A percentile compares a stretch with the other conserved stretches of the same genome.
These are phyloP conservation scores for Hippocampus comes DNA, from an alignment of 2,113 vertebrate genomes.

Conservation along the genomic window DNA sequence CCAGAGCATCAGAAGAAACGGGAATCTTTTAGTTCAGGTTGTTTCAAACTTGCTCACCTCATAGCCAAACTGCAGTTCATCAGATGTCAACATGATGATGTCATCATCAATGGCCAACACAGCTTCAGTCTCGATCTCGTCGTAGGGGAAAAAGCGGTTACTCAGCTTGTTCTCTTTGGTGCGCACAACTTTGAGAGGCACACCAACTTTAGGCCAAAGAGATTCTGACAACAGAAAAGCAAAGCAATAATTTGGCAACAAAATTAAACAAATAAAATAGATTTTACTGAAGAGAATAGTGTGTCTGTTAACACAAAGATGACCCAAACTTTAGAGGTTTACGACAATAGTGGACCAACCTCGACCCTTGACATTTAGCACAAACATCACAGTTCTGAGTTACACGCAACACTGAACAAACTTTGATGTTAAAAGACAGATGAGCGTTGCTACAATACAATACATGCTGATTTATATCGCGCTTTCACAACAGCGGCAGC, in stretches of 20 bases:
- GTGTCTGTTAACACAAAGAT: not conserved
- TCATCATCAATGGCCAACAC: conserved; percentile 96
- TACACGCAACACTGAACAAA: too few species aligned
- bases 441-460: not conserved
- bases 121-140: conserved; percentile 94
- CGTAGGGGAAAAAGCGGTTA: conserved; percentile 98
- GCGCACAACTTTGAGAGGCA: conserved; percentile 90
- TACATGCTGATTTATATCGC: too few species aligned
- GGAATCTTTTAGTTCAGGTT: conserved; percentile 14
- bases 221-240: conserved; percentile 71
- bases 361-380: not conserved
- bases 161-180: conserved; percentile 96
- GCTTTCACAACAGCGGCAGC: too few species aligned
- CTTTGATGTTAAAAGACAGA: not conserved
- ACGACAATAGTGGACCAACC: not conserved
- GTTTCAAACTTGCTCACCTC: conserved; percentile 74
- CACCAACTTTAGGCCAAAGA: conserved; percentile 94
- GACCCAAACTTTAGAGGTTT: not conserved
- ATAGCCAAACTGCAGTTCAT: conserved; percentile 96
- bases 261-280: not conserved
- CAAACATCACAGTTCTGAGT: not conserved
- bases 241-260: not conserved
- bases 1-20: conserved; percentile 10
- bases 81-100: conserved; percentile 98
- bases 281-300: not conserved